A percentile compares a stretch with the other conserved stretches of the same genome.
Evolutionary conservation across 2,888 invertebrate genomes (phyloP).

Genomic region (Lochmaea crataegi): DNA sequence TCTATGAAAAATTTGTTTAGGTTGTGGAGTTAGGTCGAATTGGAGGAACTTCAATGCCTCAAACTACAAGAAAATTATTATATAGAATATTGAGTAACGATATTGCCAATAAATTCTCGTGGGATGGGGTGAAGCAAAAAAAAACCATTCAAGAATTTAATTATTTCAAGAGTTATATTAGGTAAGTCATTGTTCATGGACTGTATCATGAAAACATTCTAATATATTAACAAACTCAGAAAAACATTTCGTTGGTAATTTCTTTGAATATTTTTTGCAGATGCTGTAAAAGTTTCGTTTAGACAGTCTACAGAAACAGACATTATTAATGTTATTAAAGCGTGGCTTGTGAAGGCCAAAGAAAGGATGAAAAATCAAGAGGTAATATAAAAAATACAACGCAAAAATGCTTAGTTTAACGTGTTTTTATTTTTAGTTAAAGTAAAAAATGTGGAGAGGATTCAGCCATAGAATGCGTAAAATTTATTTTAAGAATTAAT

Average conservation of each 20-base stretch:
- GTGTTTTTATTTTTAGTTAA: neutral
- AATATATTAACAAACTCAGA: conserved; percentile 1
- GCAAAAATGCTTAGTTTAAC: neutral
- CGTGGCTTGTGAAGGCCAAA: conserved; percentile 1
- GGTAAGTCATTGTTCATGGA: neutral
- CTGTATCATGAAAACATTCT: conserved; percentile 4
- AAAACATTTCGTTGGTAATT: neutral
- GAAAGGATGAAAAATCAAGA: neutral
- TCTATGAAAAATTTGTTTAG: neutral
- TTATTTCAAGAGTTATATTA: no score
- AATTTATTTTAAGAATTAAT: neutral
- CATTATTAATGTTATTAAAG: neutral
- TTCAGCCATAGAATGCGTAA: neutral
- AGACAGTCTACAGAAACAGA: neutral
- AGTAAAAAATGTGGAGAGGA: neutral
- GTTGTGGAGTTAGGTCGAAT: conserved; percentile 4
- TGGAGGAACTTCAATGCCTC: neutral
- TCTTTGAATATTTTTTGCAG: neutral
- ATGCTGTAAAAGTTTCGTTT: neutral
- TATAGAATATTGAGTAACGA: neutral
- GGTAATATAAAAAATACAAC: neutral
- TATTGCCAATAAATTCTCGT: neutral
- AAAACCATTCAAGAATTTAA: no score
- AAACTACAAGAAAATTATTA: no score
- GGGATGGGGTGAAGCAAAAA: no score